These are phyloP conservation scores for Bos javanicus DNA, from an alignment of 2,113 vertebrate species.

Conservation along the genomic window DNA sequence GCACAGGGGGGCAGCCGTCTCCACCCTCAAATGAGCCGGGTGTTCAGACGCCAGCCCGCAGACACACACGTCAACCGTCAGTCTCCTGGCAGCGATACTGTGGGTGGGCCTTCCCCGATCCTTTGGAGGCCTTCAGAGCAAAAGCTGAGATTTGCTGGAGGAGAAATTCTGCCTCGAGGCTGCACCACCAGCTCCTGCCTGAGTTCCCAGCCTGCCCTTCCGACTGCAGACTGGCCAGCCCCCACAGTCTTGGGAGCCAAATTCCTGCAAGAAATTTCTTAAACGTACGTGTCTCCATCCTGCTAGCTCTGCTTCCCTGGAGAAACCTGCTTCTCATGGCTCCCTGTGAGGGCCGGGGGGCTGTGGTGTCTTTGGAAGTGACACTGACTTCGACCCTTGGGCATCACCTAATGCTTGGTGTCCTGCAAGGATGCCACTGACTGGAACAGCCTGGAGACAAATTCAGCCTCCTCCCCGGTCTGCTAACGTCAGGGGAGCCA, in stretches of 20 bases:
- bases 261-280: not conserved
- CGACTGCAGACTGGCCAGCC: not conserved
- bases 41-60: rapidly evolving
- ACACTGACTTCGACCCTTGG: not conserved
- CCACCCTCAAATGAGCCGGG: not conserved
- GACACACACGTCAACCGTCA: not conserved
- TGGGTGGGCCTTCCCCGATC: rapidly evolving
- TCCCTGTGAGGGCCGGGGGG: rapidly evolving
- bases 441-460: too few relatives aligned
- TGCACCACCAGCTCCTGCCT: not conserved
- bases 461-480: not conserved
- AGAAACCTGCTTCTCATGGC: rapidly evolving
- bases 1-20: rapidly evolving
- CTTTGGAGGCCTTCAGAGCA: too few relatives aligned
- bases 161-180: not conserved
- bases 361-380: not conserved
- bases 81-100: rapidly evolving
- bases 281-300: not conserved
- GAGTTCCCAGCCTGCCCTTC: not conserved
- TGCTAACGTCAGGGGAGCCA: rapidly evolving
- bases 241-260: not conserved
- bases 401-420: not conserved
- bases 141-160: not conserved
- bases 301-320: not conserved
- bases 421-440: not conserved